phyloP scores from a whole-genome alignment of 2,113 vertebrate genomes.

The Vireo altiloquus region DNA sequence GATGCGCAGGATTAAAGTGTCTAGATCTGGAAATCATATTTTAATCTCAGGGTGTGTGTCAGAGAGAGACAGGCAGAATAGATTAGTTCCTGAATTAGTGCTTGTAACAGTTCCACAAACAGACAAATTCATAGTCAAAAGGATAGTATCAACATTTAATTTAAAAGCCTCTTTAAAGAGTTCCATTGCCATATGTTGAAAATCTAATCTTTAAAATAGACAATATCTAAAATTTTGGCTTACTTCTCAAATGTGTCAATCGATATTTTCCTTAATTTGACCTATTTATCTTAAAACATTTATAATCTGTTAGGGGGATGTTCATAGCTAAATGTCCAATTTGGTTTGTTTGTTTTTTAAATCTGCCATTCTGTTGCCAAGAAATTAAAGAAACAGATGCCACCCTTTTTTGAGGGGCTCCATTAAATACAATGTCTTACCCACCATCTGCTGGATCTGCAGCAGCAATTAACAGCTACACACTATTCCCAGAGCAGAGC shows the following conservation, averaged over 20 bases:
- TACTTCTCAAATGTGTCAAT: background rate
- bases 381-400: conserved; percentile 79
- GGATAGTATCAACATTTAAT: background rate
- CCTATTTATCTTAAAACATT: conserved; percentile 64
- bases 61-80: background rate
- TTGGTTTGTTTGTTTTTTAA: conserved; percentile 66
- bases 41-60: background rate
- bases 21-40: background rate
- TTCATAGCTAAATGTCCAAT: conserved; percentile 51
- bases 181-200: background rate
- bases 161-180: background rate
- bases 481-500: conserved; percentile 62
- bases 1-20: background rate
- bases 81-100: background rate
- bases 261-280: conserved; percentile 51
- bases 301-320: conserved; percentile 6
- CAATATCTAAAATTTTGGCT: background rate
- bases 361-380: conserved; percentile 45
- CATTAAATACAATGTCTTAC: conserved; percentile 58
- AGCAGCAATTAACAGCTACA: conserved; percentile 74
- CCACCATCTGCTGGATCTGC: conserved; percentile 73
- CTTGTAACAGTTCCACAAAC: background rate
- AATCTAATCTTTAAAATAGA: background rate
- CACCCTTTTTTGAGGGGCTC: conserved; percentile 64
- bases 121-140: background rate